phyloP scores from a whole-genome alignment of 2,888 invertebrate genomes.

The Melieria crassipennis region DNA sequence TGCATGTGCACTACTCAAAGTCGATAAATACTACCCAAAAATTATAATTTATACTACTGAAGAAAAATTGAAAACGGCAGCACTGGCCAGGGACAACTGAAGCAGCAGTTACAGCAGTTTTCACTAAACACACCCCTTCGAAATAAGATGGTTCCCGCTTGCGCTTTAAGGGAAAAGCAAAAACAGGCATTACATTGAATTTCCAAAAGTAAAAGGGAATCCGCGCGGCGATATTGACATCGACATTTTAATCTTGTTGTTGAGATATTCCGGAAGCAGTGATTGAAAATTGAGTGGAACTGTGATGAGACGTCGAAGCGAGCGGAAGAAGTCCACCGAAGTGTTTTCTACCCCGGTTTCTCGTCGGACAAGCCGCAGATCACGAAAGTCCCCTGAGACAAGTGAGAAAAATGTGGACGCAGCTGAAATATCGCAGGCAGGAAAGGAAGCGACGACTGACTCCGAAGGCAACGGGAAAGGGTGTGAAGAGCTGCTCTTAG shows the following conservation, averaged over 20 bases:
- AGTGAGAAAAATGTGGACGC: slow-evolving; percentile 49
- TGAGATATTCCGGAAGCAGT: too few relatives aligned
- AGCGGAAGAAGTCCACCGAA: slow-evolving; percentile 72
- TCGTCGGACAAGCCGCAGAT: slow-evolving; percentile 56
- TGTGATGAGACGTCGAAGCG: slow-evolving; percentile 79
- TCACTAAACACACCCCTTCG: slow-evolving; percentile 16
- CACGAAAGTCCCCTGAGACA: slow-evolving; percentile 50
- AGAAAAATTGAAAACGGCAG: too few relatives aligned
- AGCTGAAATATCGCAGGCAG: slow-evolving; percentile 46
- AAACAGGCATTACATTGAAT: slow-evolving; percentile 15
- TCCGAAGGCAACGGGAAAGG: slow-evolving; percentile 46
- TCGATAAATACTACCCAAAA: too few relatives aligned
- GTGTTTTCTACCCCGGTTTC: slow-evolving; percentile 69
- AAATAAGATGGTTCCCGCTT: slow-evolving; percentile 32
- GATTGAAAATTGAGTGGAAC: not conserved
- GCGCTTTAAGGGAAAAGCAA: slow-evolving; percentile 2
- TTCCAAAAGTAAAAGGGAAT: slow-evolving; percentile 10
- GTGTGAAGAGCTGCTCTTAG: slow-evolving; percentile 41
- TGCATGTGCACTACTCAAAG: too few relatives aligned
- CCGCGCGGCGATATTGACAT: not conserved
- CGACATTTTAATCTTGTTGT: not conserved
- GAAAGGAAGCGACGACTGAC: slow-evolving; percentile 43
- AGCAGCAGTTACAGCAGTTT: not conserved
- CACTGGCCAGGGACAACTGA: not conserved
- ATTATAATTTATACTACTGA: too few relatives aligned